phyloP scores from a whole-genome alignment of 2,797 vertebrate species.

The Darevskia mixta region DNA sequence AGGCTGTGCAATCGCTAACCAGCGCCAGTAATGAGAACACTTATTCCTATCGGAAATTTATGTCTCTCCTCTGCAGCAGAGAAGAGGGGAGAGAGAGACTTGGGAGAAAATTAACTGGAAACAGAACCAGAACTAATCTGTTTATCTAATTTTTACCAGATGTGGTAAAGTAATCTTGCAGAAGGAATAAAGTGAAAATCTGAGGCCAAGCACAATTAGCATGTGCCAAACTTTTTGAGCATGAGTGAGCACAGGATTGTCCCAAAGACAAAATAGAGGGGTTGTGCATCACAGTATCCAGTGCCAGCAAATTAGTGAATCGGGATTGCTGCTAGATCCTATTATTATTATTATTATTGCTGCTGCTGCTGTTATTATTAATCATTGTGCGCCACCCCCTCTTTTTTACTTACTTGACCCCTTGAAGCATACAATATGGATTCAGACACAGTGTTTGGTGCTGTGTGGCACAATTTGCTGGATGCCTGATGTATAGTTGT shows the following conservation, averaged over 20 bases:
- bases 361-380: background rate
- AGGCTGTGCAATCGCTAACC: slow-evolving; percentile 38
- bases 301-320: background rate
- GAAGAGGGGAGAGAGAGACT: slow-evolving; percentile 57
- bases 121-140: slow-evolving; percentile 68
- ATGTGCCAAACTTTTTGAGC: slow-evolving; percentile 43
- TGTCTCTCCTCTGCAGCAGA: slow-evolving; percentile 59
- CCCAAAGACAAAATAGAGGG: slow-evolving; percentile 41
- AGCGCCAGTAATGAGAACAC: slow-evolving; percentile 50
- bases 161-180: slow-evolving; percentile 70
- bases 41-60: slow-evolving; percentile 56
- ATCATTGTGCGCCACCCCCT: background rate
- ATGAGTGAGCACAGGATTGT: background rate
- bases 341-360: background rate
- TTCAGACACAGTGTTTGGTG: slow-evolving; percentile 26
- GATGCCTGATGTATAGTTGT: slow-evolving; percentile 35
- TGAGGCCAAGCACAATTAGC: slow-evolving; percentile 35
- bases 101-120: slow-evolving; percentile 65
- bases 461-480: slow-evolving; percentile 37
- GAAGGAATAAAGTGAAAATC: slow-evolving; percentile 66
- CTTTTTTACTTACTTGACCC: slow-evolving; percentile 1
- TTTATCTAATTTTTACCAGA: slow-evolving; percentile 71
- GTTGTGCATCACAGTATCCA: background rate
- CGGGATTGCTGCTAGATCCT: background rate
- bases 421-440: background rate